Conservation (phyloP, 30 jellyfish, hydroid and myxozoan genomes). For the Nemopilema nomurai region DNA sequence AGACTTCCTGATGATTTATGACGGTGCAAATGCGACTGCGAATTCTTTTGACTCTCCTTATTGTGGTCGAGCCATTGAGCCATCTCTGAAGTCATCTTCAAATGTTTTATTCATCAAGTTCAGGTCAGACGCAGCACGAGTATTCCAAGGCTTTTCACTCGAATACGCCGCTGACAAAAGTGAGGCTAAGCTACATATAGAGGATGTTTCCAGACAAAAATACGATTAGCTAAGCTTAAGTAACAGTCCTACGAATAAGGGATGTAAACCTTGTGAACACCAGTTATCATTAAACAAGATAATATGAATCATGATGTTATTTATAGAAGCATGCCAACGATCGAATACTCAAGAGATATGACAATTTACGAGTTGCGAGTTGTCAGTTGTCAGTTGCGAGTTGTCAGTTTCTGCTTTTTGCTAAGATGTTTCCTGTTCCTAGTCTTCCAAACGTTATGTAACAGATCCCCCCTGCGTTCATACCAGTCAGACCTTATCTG, state of each 20-base stretch:
- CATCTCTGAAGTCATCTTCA: slow-evolving; percentile 58
- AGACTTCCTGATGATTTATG: slow-evolving; percentile 81
- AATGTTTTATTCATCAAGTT: slow-evolving; percentile 65
- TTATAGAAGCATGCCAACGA: too few species aligned
- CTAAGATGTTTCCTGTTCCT: not conserved
- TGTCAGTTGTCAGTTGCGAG: not conserved
- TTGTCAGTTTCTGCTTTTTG: not conserved
- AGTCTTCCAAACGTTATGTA: not conserved
- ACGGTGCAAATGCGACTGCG: slow-evolving; percentile 77
- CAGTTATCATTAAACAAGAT: too few species aligned
- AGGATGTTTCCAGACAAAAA: not conserved
- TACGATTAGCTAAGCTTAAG: slow-evolving; percentile 3
- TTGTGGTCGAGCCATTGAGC: slow-evolving; percentile 70
- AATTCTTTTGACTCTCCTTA: slow-evolving; percentile 64
- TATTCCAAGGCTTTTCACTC: slow-evolving; percentile 62
- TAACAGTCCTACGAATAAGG: too few species aligned
- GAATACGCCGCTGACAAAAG: slow-evolving; percentile 78
- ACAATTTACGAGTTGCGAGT: not conserved
- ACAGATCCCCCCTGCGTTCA: not conserved
- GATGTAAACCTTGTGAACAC: too few species aligned
- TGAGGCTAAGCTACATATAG: not conserved
- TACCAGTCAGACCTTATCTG: not conserved
- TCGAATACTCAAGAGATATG: too few species aligned
- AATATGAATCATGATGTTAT: too few species aligned
- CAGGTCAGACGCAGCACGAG: slow-evolving; percentile 47